These are phyloP conservation scores for Salvator merianae DNA, from an alignment of 2,113 vertebrate genomes.

Conservation along the genomic window DNA sequence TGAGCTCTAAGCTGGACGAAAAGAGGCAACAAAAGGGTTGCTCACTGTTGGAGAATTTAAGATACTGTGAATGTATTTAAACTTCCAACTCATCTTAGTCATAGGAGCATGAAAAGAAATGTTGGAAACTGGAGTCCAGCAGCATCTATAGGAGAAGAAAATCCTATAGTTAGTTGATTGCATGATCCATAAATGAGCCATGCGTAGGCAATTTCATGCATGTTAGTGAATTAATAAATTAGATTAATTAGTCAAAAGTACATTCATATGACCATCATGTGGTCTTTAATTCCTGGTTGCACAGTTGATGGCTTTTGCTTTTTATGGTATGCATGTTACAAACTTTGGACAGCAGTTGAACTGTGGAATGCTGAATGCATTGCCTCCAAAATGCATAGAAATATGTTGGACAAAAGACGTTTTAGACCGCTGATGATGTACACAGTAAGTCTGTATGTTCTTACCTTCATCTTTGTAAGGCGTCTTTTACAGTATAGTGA, in stretches of 20 bases:
- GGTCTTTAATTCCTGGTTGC: conserved; percentile 43
- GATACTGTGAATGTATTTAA: too few relatives aligned
- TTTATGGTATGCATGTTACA: conserved; percentile 8
- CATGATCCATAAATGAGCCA: not conserved
- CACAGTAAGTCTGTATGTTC: conserved; percentile 47
- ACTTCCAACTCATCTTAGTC: too few relatives aligned
- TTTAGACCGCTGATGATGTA: conserved; percentile 42
- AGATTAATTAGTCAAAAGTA: conserved; percentile 53
- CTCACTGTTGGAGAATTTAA: too few relatives aligned
- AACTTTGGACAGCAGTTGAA: not conserved
- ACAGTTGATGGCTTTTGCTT: conserved; percentile 22
- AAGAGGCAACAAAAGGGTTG: too few relatives aligned
- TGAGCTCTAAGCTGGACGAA: too few relatives aligned
- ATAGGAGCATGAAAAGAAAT: not conserved
- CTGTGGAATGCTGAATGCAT: conserved; percentile 4
- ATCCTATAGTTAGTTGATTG: not conserved
- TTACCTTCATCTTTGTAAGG: not conserved
- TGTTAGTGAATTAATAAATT: conserved; percentile 23
- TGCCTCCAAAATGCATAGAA: conserved; percentile 46
- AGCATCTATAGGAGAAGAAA: not conserved
- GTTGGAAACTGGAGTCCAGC: not conserved
- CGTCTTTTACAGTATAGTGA: not conserved
- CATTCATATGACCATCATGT: conserved; percentile 65
- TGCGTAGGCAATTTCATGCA: not conserved
- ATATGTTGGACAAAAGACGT: conserved; percentile 36